Evolutionary conservation across 1,140 invertebrate species (phyloP), one percentile per base, ranked within the genome.

Genomic region (Phortica variegata): DNA sequence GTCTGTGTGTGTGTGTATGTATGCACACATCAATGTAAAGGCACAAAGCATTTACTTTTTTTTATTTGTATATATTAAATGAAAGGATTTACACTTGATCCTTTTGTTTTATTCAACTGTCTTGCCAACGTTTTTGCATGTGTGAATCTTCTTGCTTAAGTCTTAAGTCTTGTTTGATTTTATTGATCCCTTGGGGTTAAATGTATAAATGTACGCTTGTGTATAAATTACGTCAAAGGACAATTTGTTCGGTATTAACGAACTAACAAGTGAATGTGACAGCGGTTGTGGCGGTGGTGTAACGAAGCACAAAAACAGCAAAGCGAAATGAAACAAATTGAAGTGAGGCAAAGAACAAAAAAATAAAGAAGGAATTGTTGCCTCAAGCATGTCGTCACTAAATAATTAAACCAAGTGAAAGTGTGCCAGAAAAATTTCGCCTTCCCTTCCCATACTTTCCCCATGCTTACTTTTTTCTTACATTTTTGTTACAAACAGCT

Each of bases 221-320:
- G 56, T 48, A 65, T 65, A 65, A 65, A 59, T 65, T 65, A 65
- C 61, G 61, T 66, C 61, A 65, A 65, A 66, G 55, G 52, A 52
- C 61, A 65, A 65, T 61, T 65, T 65, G 55, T 41, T 52, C 42
- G 26, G 58, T 52, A 59, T 61, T 66, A 65, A 58, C 56, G 47
- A 54, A 49, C 52, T 43, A 26, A 26, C 23, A 26, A 6, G 5
- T 26, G 23, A 26, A 6, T 26, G 23, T 10, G n/a, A n/a, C n/a
- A n/a, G n/a, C n/a, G n/a, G n/a, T n/a, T n/a, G n/a, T n/a, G n/a
- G n/a, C n/a, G n/a, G n/a, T n/a, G n/a, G n/a, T n/a, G n/a, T n/a
- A n/a, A n/a, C n/a, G n/a, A n/a, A n/a, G n/a, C n/a, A n/a, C n/a
- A n/a, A n/a, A n/a, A n/a, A n/a, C n/a, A n/a, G n/a, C n/a, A n/a